Percentiles rank a stretch among this genome's conserved stretches.
Conservation (phyloP, 1,140 invertebrate species). For the Conus betulinus region DNA sequence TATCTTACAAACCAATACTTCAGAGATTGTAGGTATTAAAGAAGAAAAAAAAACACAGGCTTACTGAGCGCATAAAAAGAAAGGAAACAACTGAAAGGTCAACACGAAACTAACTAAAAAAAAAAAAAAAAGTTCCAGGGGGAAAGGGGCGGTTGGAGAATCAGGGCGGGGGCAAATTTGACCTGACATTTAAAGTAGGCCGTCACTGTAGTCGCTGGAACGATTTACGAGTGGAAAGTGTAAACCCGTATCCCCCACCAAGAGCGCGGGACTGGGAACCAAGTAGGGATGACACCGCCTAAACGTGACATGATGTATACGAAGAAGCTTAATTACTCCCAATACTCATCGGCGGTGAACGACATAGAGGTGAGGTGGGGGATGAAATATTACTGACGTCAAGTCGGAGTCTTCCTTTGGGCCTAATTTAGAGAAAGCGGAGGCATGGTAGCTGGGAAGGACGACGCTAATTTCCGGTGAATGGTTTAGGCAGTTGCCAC, state of each 20-base stretch:
- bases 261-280: background rate
- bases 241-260: background rate
- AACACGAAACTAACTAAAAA: too few species aligned
- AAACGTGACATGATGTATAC: conserved; percentile 3
- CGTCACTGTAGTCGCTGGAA: background rate
- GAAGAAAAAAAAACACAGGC: too few species aligned
- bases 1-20: too few species aligned
- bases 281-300: background rate
- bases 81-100: too few species aligned
- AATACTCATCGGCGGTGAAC: background rate
- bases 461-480: too few species aligned
- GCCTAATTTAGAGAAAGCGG: too few species aligned
- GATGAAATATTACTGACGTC: background rate
- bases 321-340: background rate
- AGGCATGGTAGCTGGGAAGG: background rate
- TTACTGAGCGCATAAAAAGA: too few species aligned
- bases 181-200: background rate
- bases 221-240: background rate
- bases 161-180: too few species aligned
- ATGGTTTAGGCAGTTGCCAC: too few species aligned
- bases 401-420: background rate
- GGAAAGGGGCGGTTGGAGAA: too few species aligned
- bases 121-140: too few species aligned
- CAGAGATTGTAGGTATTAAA: too few species aligned
- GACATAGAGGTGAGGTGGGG: background rate